Evolutionary conservation across 2,113 vertebrate genomes (phyloP), one percentile per base, ranked within the genome.

Genomic region (Ptyas mucosa): DNA sequence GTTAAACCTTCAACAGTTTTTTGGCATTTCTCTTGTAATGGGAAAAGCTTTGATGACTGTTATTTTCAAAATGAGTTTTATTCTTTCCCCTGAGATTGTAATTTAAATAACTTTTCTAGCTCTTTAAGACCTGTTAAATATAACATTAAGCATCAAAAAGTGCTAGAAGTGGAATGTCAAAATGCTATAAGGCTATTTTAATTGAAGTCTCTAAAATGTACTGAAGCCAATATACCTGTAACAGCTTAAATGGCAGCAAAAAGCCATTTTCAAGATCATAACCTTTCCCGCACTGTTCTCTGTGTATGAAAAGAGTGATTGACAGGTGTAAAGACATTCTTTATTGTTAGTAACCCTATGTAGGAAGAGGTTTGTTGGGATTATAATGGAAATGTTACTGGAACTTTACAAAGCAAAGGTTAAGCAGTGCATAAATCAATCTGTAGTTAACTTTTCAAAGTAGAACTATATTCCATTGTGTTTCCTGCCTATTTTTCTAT

Each of bases 171-270:
- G 55, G 1, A 0, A 0, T 92, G 29, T 26, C 81, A 88, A 21
- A 52, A 9, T 90, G 1, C 58, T 93, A 54, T 54, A n/a, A 23
- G 92, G 21, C 3, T 90, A 18, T 94, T 94, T 64, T 91, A 90
- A 54, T 43, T 24, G 3, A 2, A 52, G n/a, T 55, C 93, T 94
- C 89, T 92, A 89, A 15, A 11, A 14, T 90, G 14, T 0, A 49
- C 53, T 10, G 1, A 89, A 94, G 52, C n/a, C 0, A 91, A 54
- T 18, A 6, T 18, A 90, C 0, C 81, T 85, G 85, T 3, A 94
- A 21, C 4, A 85, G 81, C 0, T 85, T 85, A 94, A 93, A 93
- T 91, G 93, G 75, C 93, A 93, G 55, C 93, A 0, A 3, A 92
- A 10, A 75, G 1, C 20, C 0, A 89, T 54, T 94, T 94, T 94